Evolutionary conservation across 2,113 vertebrate genomes (phyloP).

Genomic region (Cairina moschata): DNA sequence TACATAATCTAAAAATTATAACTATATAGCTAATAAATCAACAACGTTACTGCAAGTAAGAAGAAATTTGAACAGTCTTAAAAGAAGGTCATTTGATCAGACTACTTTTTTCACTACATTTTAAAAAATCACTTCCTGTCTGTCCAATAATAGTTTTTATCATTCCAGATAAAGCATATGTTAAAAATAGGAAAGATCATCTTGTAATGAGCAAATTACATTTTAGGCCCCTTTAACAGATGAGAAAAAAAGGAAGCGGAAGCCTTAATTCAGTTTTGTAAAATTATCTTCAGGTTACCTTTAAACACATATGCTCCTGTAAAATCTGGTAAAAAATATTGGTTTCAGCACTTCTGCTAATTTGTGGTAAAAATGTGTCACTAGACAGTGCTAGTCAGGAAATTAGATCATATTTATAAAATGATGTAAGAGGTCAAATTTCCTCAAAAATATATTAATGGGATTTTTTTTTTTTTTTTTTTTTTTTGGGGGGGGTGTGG

Average conservation of each 20-base stretch:
- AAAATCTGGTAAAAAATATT: neutral
- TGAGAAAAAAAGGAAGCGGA: neutral
- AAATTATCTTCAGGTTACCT: neutral
- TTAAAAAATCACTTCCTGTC: neutral
- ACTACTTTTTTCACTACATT: neutral
- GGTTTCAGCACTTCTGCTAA: neutral
- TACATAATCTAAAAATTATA: neutral
- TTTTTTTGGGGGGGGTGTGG: too few species aligned
- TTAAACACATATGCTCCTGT: neutral
- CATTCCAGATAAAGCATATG: neutral
- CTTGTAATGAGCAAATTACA: neutral
- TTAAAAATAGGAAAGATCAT: neutral
- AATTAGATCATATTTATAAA: neutral
- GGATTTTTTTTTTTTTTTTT: neutral
- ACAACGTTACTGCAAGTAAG: neutral
- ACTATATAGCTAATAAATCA: neutral
- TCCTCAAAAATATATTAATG: neutral
- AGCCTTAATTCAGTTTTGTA: neutral
- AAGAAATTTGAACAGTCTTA: neutral
- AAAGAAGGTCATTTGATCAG: neutral
- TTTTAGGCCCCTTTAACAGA: neutral
- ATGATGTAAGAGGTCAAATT: neutral
- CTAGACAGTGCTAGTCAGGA: neutral
- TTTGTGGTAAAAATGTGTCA: neutral
- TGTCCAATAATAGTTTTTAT: neutral